Conservation (phyloP, 2,113 vertebrate genomes). For the Pycnonotus jocosus region DNA sequence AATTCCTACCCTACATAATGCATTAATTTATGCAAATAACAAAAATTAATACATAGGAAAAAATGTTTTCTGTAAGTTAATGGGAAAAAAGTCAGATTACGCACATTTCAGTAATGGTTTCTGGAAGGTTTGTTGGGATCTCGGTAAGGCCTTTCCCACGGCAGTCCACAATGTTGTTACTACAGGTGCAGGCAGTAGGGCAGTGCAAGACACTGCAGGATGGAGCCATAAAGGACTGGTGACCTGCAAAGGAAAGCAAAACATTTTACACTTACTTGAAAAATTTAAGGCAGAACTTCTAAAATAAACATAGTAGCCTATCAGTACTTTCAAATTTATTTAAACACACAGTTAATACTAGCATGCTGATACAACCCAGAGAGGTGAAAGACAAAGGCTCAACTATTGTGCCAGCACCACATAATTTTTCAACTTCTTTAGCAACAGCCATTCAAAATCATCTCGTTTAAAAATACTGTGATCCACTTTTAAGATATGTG, state of each 20-base stretch:
- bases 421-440: not conserved
- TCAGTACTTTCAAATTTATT: not conserved
- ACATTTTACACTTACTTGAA: not conserved
- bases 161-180: constrained; percentile 98
- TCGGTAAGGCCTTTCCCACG: constrained; percentile 92
- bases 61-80: not conserved
- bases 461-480: not conserved
- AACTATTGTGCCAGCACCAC: not conserved
- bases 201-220: constrained; percentile 97
- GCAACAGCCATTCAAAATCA: not conserved
- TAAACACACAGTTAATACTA: not conserved
- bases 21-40: not conserved
- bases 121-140: constrained; percentile 94
- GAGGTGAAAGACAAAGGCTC: not conserved
- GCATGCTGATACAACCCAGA: not conserved
- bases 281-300: not conserved
- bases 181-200: constrained; percentile 91
- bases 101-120: constrained; percentile 98
- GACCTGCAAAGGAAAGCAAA: constrained; percentile 72
- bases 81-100: constrained; percentile 6
- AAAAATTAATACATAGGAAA: not conserved
- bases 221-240: constrained; percentile 84
- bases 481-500: not conserved
- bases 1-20: not conserved
- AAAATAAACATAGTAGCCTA: not conserved